These are phyloP conservation scores for Lytechinus pictus DNA, from an alignment of 35 echinoderm and acorn worm species.

Conservation along the genomic window DNA sequence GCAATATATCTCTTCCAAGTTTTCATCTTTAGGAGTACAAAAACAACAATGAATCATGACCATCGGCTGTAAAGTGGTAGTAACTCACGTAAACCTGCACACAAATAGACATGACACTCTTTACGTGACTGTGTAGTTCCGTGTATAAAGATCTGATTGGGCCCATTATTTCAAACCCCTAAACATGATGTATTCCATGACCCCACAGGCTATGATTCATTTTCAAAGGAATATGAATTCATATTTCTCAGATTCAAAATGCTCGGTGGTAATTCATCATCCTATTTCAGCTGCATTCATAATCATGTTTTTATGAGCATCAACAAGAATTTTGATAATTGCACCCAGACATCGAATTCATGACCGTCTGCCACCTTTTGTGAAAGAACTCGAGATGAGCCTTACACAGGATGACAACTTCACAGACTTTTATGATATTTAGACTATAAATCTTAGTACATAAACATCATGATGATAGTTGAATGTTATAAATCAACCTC, in stretches of 20 bases:
- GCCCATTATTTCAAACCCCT: neutral
- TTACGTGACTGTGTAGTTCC: neutral
- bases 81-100: neutral
- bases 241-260: neutral
- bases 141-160: neutral
- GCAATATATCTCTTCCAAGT: neutral
- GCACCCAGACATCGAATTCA: neutral
- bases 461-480: neutral
- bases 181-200: neutral
- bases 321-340: neutral
- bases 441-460: neutral
- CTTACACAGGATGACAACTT: neutral
- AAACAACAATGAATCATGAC: neutral
- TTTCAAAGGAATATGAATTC: constrained; percentile 4
- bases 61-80: neutral
- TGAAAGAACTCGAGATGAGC: neutral
- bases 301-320: neutral
- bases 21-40: neutral
- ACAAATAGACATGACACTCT: neutral
- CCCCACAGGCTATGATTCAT: neutral
- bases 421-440: neutral
- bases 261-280: neutral
- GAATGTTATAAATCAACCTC: neutral
- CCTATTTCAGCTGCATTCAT: neutral
- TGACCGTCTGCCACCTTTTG: neutral